Evolutionary conservation across 2,888 invertebrate species (phyloP).

Genomic region (Zelleria hepariella): DNA sequence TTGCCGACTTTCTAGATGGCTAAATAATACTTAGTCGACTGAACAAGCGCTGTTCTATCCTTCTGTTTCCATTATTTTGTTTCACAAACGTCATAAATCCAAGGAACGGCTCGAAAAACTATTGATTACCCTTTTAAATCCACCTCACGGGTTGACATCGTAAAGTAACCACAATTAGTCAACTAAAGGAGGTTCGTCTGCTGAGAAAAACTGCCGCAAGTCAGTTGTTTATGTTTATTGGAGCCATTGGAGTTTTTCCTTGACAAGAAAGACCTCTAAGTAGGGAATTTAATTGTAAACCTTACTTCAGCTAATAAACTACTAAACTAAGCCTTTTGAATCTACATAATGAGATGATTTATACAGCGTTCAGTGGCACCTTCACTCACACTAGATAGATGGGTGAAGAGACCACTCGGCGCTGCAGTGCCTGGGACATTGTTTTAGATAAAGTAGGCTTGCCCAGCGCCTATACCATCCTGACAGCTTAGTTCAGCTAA

Average conservation of each 20-base stretch:
- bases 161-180: slow-evolving; percentile 67
- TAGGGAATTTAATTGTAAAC: neutral
- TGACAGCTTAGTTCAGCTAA: too few species aligned
- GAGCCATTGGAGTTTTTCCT: slow-evolving; percentile 38
- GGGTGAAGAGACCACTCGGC: too few species aligned
- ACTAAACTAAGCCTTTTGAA: too few species aligned
- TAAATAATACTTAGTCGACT: too few species aligned
- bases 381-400: too few species aligned
- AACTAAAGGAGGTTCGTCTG: slow-evolving; percentile 39
- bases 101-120: slow-evolving; percentile 44
- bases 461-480: too few species aligned
- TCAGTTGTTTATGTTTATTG: slow-evolving; percentile 14
- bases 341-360: too few species aligned
- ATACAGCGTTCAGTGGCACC: too few species aligned
- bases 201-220: slow-evolving; percentile 40
- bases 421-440: too few species aligned
- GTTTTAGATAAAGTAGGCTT: too few species aligned
- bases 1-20: too few species aligned
- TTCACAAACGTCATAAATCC: slow-evolving; percentile 50
- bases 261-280: neutral
- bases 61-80: slow-evolving; percentile 17
- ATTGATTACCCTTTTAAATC: slow-evolving; percentile 52
- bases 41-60: neutral
- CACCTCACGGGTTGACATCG: slow-evolving; percentile 38
- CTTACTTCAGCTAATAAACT: too few species aligned